Percentiles rank a stretch among this genome's conserved stretches.
Conservation (phyloP, 2,888 invertebrate genomes). For the Leistus spinibarbis region DNA sequence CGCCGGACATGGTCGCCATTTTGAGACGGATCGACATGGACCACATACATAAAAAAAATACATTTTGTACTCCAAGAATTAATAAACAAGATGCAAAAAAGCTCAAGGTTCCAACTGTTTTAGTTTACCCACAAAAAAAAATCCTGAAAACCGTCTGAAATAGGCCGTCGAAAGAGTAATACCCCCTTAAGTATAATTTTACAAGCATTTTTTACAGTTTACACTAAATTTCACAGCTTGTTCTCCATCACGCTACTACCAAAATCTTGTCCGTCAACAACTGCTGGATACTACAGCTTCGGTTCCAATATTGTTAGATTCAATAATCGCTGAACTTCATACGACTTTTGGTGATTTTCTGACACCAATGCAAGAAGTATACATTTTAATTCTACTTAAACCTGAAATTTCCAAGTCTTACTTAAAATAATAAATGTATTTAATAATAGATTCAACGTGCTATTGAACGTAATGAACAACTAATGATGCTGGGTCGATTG, state of each 20-base stretch:
- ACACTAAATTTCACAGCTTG: too few species aligned
- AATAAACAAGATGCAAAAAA: too few species aligned
- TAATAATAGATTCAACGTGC: constrained; percentile 58
- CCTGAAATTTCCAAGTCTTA: neutral
- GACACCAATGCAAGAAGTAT: constrained; percentile 79
- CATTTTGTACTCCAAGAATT: too few species aligned
- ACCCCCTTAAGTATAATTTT: neutral
- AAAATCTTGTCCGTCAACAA: constrained; percentile 67
- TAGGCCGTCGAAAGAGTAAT: too few species aligned
- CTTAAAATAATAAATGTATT: neutral
- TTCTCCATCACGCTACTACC: constrained; percentile 70
- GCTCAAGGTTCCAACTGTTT: too few species aligned
- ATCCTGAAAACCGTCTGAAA: too few species aligned
- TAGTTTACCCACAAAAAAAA: too few species aligned
- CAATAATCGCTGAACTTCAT: constrained; percentile 79
- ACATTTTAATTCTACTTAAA: neutral
- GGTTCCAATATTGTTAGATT: constrained; percentile 70
- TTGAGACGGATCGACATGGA: too few species aligned
- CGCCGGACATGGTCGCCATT: too few species aligned
- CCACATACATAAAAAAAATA: too few species aligned
- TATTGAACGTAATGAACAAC: constrained; percentile 29
- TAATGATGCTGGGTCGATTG: constrained; percentile 26
- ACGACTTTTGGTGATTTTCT: constrained; percentile 91
- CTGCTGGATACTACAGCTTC: constrained; percentile 53
- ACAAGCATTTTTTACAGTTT: constrained; percentile 33